Base-by-base conservation (phyloP, 2,797 vertebrate genomes). In the Premnoplex brunnescens region DNA sequence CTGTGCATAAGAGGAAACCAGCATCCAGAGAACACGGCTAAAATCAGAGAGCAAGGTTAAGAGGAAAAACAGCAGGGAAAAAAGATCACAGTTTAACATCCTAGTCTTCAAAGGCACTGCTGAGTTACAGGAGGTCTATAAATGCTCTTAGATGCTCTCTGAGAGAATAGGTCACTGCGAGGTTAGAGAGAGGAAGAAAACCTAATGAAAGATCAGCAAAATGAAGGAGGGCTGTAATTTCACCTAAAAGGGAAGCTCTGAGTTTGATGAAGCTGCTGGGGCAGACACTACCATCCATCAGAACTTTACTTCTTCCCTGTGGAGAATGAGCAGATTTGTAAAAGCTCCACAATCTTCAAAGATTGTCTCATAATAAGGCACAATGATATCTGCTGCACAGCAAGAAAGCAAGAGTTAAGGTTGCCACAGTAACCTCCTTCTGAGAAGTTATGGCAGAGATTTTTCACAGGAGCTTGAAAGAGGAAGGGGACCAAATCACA, bases 341-440 rank as follows among this genome's bases (percentile, higher is more conserved):
- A 94, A 91, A 92, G 30, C 62, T 88, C 54, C 41, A 68, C 68
- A 74, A 21, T 85, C 88, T 91, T 90, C 68, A 91, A 72, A 94
- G 75, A 84, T 27, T 48, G 5, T n/a, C 76, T 88, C 43, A 36
- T 55, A 75, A 72, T 85, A 92, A 80, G 44, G 27, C 44, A 74
- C 60, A 43, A 88, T 0, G 6, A 20, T 82, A 87, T 32, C 63
- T 54, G 56, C 46, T 63, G 67, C 72, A 49, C 44, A 87, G 80
- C 34, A 62, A 82, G 68, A 77, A 80, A 78, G 68, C 37, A 63
- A 64, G 81, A 91, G 48, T 54, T 82, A n/a, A 82, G 52, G 59
- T 48, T 92, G 72, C 32, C 77, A 95, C 67, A 91, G 88, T 59
- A 94, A 85, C 88, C 63, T 62, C 44, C 72, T 81, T 7, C 55